Percentiles rank a stretch among this genome's conserved stretches.
phyloP scores from a whole-genome alignment of 2,113 vertebrate genomes.

The Thalassarche chlororhynchos region DNA sequence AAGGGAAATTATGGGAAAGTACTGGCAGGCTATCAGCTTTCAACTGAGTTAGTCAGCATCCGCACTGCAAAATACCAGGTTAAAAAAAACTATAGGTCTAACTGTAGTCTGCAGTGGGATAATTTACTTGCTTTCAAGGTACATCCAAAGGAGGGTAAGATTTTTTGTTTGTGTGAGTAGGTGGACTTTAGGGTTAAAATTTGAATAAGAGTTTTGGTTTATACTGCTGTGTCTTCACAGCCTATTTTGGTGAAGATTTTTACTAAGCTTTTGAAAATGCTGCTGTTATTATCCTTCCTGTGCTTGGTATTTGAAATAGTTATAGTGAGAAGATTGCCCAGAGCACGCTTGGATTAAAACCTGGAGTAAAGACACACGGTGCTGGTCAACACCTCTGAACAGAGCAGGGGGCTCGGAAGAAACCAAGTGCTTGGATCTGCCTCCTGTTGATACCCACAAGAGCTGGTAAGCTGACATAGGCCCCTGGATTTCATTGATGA shows the following conservation, averaged over 20 bases:
- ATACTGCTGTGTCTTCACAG: not conserved
- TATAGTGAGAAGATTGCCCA: not conserved
- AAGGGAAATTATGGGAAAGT: conserved; percentile 40
- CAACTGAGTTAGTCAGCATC: conserved; percentile 8
- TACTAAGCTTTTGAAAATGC: not conserved
- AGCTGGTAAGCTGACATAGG: not conserved
- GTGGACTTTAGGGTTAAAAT: not conserved
- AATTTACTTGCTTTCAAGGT: not conserved
- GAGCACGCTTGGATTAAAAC: not conserved
- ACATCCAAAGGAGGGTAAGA: not conserved
- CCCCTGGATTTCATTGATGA: not conserved
- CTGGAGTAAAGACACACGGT: not conserved
- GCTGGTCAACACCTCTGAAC: not conserved
- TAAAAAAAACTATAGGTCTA: not conserved
- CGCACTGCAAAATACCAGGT: not conserved
- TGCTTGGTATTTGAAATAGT: not conserved
- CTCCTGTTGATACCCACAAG: not conserved
- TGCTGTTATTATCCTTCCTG: not conserved
- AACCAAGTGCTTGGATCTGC: not conserved
- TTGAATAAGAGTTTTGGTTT: not conserved
- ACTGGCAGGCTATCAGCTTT: conserved; percentile 29
- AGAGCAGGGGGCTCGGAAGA: not conserved
- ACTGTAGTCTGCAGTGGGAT: not conserved
- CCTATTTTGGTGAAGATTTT: not conserved
- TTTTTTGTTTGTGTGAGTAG: not conserved